Base-by-base conservation (phyloP, 1,140 invertebrate genomes). In the Phymastichus coffea region DNA sequence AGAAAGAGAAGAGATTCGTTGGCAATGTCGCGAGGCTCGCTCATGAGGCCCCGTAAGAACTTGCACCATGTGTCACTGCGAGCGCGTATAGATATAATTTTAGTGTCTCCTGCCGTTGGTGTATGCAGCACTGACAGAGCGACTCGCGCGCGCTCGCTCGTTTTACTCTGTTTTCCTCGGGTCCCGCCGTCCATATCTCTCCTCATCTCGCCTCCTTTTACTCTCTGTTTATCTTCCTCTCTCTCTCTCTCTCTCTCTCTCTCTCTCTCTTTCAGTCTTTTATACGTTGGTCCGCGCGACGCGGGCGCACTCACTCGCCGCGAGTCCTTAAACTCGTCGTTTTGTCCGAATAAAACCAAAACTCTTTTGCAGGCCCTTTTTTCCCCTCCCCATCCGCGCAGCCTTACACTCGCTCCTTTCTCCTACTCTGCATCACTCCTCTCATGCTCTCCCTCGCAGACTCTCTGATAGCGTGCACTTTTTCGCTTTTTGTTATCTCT, bases 401-500 rank as follows among this genome's bases (percentile, higher is more conserved):
- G n/a, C n/a, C n/a, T n/a, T n/a, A 48, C 43, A 33, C 3, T 46
- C 26, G 1, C 51, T 57, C 20, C 54, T 54, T 59, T 59, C 33
- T 60, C 46, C 28, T n/a, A 26, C 35, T 22, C 17, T 26, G 12
- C 28, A 30, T 2, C 37, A 7, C 25, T 44, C 23, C 3, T 25
- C 40, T 57, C 47, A 8, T 44, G 12, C 35, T 44, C 46, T 62
- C 20, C 28, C 10, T 41, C 35, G 1, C 25, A n/a, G n/a, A n/a
- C n/a, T n/a, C n/a, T 3, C 17, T 22, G 28, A 8, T 47, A 6
- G 28, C 28, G 6, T 33, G 12, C 22, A 14, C 26, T 49, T 38
- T 58, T 30, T 6, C 10, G 49, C 23, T 14, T 56, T 62, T 53
- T 57, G 47, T 62, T 40, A 25, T 53, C 55, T 61, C 28, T 46